phyloP scores from a whole-genome alignment of 2,113 vertebrate species.

The Stigmatopora nigra region DNA sequence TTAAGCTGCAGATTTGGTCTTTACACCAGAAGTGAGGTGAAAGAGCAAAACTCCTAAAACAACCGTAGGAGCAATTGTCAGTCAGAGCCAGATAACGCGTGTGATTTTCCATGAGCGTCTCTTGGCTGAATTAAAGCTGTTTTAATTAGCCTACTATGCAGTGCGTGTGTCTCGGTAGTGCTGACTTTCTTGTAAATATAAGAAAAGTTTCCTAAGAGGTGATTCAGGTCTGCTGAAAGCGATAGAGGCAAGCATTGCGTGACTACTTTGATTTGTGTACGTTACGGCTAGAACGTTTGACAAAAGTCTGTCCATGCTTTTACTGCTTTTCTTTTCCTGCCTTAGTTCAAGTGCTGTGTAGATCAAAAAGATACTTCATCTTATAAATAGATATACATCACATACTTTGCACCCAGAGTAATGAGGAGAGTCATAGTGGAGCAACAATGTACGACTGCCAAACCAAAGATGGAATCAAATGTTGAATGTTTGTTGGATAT shows the following conservation, averaged over 20 bases:
- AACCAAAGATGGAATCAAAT: slow-evolving; percentile 49
- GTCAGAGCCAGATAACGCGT: slow-evolving; percentile 54
- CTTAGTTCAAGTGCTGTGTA: slow-evolving; percentile 29
- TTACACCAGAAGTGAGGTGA: slow-evolving; percentile 41
- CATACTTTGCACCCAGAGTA: slow-evolving; percentile 25
- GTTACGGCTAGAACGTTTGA: slow-evolving; percentile 25
- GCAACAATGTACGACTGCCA: slow-evolving; percentile 36
- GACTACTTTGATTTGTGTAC: slow-evolving; percentile 29
- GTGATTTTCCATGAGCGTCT: slow-evolving; percentile 43
- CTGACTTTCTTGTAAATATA: slow-evolving; percentile 32
- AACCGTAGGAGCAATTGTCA: slow-evolving; percentile 46
- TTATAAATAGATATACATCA: slow-evolving; percentile 47
- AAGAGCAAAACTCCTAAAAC: slow-evolving; percentile 62
- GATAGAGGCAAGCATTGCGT: slow-evolving; percentile 22
- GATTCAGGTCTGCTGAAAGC: slow-evolving; percentile 36
- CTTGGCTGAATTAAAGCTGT: slow-evolving; percentile 46
- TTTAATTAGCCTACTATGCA: slow-evolving; percentile 46
- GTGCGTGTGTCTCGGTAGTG: slow-evolving; percentile 33
- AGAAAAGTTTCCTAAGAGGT: slow-evolving; percentile 31
- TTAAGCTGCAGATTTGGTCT: slow-evolving; percentile 57
- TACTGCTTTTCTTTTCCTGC: slow-evolving; percentile 30
- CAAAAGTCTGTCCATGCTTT: slow-evolving; percentile 13
- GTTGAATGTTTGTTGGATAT: background rate
- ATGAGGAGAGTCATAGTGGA: slow-evolving; percentile 31
- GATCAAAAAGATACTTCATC: slow-evolving; percentile 14